Evolutionary conservation across 2,797 vertebrate genomes (phyloP), one percentile per base, ranked within the genome.

Genomic region (Mustela erminea): DNA sequence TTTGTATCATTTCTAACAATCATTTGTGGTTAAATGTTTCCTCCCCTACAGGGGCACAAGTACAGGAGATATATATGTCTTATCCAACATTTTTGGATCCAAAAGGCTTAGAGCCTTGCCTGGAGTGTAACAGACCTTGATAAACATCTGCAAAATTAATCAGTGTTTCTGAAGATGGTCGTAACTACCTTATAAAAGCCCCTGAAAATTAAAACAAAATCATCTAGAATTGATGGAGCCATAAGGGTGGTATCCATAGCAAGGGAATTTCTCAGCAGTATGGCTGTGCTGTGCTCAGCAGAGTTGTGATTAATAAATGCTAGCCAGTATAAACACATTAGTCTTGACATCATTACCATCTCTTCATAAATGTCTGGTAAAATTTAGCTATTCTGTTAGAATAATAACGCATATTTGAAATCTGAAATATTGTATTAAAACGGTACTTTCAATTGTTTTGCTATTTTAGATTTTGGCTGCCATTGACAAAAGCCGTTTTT

Each of bases 181-280:
- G 29, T 74, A 86, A 29, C 38, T 77, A 52, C 35, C 70, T 89
- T 46, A 41, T n/a, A 78, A 17, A 91, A 62, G 38, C 70, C 11
- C 25, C 66, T 60, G 21, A 60, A 97, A n/a, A 7, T 81, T 86
- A 29, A 92, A 95, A 86, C 49, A 60, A 87, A 68, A 27, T 80
- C 11, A n/a, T 78, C 87, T 64, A 58, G 25, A 85, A 64, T 32
- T 88, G 68, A 49, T 46, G 25, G 3, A 74, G 8, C 11, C 35
- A 62, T 2, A 4, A 8, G 83, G 23, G 32, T 46, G 77, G 10
- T 18, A 35, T 12, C 4, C 20, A 43, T 49, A 25, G 77, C 27
- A 88, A 95, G 62, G n/a, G n/a, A 90, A 81, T 66, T n/a, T 90
- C 35, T 91, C 52, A 64, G 60, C 54, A 64, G 3, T 38, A 18